A percentile compares a stretch with the other conserved stretches of the same genome.
Evolutionary conservation across 2,797 vertebrate species (phyloP).

Genomic region (Coluber constrictor): DNA sequence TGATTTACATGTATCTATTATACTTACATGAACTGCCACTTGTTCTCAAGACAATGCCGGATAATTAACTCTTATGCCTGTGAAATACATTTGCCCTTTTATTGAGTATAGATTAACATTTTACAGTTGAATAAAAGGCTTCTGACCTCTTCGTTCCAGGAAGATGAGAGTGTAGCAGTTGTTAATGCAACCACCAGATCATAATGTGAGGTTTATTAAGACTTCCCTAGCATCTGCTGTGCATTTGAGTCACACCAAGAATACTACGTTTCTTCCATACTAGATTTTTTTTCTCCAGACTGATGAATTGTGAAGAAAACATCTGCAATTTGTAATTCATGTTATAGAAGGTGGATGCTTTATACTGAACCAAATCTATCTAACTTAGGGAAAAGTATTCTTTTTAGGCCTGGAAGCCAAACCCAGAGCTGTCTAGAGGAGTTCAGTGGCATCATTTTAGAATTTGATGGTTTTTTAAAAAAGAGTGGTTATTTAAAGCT

Average conservation of each 20-base stretch:
- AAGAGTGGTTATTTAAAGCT: not conserved
- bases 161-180: not conserved
- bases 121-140: not conserved
- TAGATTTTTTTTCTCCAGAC: not conserved
- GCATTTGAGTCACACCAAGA: not conserved
- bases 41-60: conserved; percentile 15
- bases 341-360: not conserved
- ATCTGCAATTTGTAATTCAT: not conserved
- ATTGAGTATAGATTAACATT: conserved; percentile 9
- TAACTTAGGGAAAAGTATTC: not conserved
- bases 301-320: not conserved
- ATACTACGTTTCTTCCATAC: not conserved
- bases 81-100: conserved; percentile 6
- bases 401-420: not conserved
- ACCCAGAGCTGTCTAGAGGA: not conserved
- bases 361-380: not conserved
- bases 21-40: conserved; percentile 8
- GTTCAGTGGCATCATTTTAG: not conserved
- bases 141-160: conserved; percentile 15
- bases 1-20: conserved; percentile 20
- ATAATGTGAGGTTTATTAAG: conserved; percentile 18
- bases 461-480: not conserved
- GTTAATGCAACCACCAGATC: conserved; percentile 21
- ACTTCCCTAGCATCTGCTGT: not conserved
- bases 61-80: conserved; percentile 20